Evolutionary conservation across 2,797 vertebrate genomes (phyloP).

Genomic region (Poecile montanus): DNA sequence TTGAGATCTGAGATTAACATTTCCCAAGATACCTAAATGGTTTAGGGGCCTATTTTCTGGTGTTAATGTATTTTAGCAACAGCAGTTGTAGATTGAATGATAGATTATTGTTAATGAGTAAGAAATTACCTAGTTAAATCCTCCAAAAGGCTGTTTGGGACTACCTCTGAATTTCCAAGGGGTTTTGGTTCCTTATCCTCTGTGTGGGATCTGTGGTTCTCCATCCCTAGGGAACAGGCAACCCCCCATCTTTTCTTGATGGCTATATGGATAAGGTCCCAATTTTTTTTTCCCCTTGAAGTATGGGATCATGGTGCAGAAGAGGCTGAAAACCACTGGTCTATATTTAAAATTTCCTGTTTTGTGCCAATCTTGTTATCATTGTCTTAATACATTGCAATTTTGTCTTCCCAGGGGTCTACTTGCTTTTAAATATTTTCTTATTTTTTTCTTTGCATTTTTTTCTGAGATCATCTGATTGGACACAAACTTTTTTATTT

Average conservation of each 20-base stretch:
- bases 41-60: neutral
- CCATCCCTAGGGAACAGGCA: neutral
- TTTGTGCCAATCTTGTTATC: constrained; percentile 28
- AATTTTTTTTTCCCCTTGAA: neutral
- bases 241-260: neutral
- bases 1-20: neutral
- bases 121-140: neutral
- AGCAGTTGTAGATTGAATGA: neutral
- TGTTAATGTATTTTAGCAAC: neutral
- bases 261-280: neutral
- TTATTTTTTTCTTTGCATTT: neutral
- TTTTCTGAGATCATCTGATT: neutral
- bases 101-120: neutral
- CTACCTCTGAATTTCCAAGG: neutral
- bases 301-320: neutral
- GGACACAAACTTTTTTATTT: neutral
- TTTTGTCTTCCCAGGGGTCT: constrained; percentile 35
- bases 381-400: neutral
- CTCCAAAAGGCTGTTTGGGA: neutral
- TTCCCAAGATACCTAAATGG: neutral
- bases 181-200: neutral
- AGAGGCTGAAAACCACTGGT: constrained; percentile 16
- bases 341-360: constrained; percentile 26
- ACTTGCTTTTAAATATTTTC: constrained; percentile 15
- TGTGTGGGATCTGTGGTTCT: neutral